These are phyloP conservation scores for Itoplectis maculator DNA, from an alignment of 2,888 invertebrate genomes.

Conservation along the genomic window DNA sequence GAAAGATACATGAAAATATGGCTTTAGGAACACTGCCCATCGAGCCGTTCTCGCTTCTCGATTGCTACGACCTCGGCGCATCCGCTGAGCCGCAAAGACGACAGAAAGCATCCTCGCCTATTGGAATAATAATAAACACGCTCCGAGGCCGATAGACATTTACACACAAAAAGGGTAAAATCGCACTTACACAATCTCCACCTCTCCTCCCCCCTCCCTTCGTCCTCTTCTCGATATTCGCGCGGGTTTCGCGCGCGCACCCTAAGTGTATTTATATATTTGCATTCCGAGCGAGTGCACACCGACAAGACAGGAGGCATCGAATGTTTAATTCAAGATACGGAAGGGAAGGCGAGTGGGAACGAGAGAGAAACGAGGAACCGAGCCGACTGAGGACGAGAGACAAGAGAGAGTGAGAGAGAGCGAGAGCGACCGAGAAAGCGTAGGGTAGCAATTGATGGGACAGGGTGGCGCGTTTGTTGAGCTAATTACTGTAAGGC, in stretches of 20 bases:
- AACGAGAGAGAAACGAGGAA: conserved; percentile 44
- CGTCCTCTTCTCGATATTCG: conserved; percentile 43
- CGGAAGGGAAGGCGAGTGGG: conserved; percentile 64
- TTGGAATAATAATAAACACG: conserved; percentile 56
- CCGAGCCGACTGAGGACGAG: neutral
- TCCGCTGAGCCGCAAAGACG: too few relatives aligned
- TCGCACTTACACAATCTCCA: conserved; percentile 39
- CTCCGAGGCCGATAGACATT: conserved; percentile 29
- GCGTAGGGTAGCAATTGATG: conserved; percentile 84
- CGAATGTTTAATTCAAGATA: conserved; percentile 84
- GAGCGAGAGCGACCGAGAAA: conserved; percentile 66
- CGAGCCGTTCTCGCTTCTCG: too few relatives aligned
- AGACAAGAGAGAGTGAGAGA: conserved; percentile 43
- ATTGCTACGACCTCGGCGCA: too few relatives aligned
- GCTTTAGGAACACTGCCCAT: too few relatives aligned
- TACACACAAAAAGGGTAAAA: conserved; percentile 51
- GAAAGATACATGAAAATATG: too few relatives aligned
- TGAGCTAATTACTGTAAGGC: conserved; percentile 85
- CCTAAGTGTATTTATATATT: conserved; percentile 77
- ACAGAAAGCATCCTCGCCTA: too few relatives aligned
- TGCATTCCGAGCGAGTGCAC: conserved; percentile 81
- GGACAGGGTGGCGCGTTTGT: conserved; percentile 84
- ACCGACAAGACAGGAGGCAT: conserved; percentile 83
- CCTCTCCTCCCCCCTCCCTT: conserved; percentile 24
- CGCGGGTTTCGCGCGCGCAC: conserved; percentile 51